Percentiles rank a stretch among this genome's conserved stretches.
phyloP scores from a whole-genome alignment of 2,888 invertebrate species.

The Gonocerus acuteangulatus region DNA sequence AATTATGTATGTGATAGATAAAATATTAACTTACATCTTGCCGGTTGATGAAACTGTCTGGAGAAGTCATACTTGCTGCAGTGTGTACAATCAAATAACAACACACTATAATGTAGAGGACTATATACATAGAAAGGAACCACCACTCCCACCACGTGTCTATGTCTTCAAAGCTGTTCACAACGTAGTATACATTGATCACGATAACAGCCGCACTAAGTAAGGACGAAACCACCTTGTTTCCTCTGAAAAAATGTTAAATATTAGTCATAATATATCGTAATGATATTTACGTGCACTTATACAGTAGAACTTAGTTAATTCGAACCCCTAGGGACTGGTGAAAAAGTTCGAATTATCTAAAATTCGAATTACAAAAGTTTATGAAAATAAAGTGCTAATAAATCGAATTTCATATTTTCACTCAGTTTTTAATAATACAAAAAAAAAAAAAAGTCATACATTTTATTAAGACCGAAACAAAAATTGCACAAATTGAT shows the following conservation, averaged over 20 bases:
- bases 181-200: constrained; percentile 75
- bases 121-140: constrained; percentile 50
- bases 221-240: constrained; percentile 58
- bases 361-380: too few species aligned
- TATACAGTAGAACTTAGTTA: too few species aligned
- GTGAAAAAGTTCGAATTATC: too few species aligned
- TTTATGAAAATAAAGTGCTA: not conserved
- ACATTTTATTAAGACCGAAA: too few species aligned
- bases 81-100: constrained; percentile 66
- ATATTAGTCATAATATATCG: constrained; percentile 28
- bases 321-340: too few species aligned
- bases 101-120: constrained; percentile 64
- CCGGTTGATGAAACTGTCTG: constrained; percentile 46
- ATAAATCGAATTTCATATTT: not conserved
- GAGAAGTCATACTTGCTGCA: constrained; percentile 60
- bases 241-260: constrained; percentile 54
- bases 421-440: not conserved
- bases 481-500: too few species aligned
- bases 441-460: not conserved
- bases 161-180: constrained; percentile 45
- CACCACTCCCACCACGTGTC: constrained; percentile 45
- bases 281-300: not conserved
- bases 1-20: too few species aligned
- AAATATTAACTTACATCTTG: constrained; percentile 45
- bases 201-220: constrained; percentile 63